Evolutionary conservation across 2,888 invertebrate species (phyloP), one percentile per base, ranked within the genome.

Genomic region (Conchocele bisecta): DNA sequence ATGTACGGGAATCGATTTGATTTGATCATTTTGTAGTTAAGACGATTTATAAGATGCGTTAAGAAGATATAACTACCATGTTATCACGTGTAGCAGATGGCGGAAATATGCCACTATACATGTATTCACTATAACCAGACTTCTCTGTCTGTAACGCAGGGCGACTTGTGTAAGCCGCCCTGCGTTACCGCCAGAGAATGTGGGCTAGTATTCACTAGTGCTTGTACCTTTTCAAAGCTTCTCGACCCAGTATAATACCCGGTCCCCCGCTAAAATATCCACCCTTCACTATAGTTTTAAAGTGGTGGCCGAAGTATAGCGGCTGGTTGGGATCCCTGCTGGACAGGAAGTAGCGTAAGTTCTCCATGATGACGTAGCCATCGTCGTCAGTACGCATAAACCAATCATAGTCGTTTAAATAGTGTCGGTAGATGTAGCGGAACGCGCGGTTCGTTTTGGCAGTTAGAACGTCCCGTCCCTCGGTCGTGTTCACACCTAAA

Each of bases 361-460:
- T 99, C 91, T 99, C 99, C 54, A 99, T 94, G 42, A 99, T 94
- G 46, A 98, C 97, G 91, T 97, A 98, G 93, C 98, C 98, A 88
- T 99, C 98, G 91, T 98, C 98, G 87, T 99, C 98, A 17, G 98
- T 98, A 91, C 99, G 99, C 86, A 98, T 93, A 91, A 99, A 98
- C 98, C 98, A 98, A 91, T 98, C 98, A 1, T 95, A 96, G 63
- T 97, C 94, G 83, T 97, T 93, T 60, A 94, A 92, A 90, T 97
- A 85, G 58, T 97, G 93, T 79, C 96, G 93, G 88, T 97, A 96
- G 26, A 96, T 94, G 88, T 97, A 96, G 85, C 94, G 94, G 90
- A 97, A 98, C 0, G 98, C 97, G 84, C 95, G 95, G 92, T 98
- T 98, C 0, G 98, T 99, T 93, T 99, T 99, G 4, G 95, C 97